Evolutionary conservation across 1,140 invertebrate species (phyloP).

Genomic region (Pinna nobilis): DNA sequence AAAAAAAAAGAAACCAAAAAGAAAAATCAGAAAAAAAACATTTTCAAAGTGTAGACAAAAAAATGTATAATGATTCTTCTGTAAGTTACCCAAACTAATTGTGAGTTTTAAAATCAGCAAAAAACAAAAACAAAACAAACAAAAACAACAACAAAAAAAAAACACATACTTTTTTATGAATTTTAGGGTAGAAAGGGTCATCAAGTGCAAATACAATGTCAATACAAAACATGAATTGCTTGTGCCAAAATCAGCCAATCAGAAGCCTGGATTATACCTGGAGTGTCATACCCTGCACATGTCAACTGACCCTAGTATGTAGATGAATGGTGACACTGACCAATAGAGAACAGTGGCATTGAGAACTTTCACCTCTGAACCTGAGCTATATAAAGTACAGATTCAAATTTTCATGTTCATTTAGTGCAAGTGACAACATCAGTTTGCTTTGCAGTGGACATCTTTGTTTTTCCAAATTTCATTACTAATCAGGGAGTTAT

Average conservation of each 20-base stretch:
- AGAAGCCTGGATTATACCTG: constrained; percentile 9
- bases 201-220: too few species aligned
- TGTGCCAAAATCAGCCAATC: constrained; percentile 17
- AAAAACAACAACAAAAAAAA: too few species aligned
- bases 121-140: too few species aligned
- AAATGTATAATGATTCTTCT: too few species aligned
- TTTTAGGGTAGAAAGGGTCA: too few species aligned
- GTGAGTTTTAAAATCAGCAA: too few species aligned
- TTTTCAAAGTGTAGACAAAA: too few species aligned
- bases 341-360: constrained; percentile 26
- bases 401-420: not conserved
- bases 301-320: constrained; percentile 14
- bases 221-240: constrained; percentile 30
- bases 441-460: too few species aligned
- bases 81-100: too few species aligned
- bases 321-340: constrained; percentile 3
- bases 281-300: constrained; percentile 4
- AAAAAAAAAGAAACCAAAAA: too few species aligned
- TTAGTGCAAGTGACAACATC: constrained; percentile 3
- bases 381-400: not conserved
- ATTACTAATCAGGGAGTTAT: constrained; percentile 9
- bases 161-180: too few species aligned
- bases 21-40: too few species aligned
- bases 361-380: constrained; percentile 4
- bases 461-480: not conserved